Evolutionary conservation across 1,140 invertebrate genomes (phyloP).

Genomic region (Anoplophora glabripennis): DNA sequence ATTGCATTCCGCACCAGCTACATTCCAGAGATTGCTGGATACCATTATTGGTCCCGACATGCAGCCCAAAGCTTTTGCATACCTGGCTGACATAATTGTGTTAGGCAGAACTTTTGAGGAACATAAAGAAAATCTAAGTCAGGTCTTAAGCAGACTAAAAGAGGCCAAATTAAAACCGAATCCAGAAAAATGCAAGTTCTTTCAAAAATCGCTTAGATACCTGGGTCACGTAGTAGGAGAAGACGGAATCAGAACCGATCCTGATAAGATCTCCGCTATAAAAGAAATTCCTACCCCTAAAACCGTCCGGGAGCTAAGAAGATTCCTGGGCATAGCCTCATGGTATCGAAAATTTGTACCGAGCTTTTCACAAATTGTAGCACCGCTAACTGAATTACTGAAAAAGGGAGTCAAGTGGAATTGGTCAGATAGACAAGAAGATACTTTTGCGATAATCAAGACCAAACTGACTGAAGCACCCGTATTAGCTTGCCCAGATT

Average conservation of each 20-base stretch:
- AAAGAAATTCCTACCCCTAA: constrained; percentile 30
- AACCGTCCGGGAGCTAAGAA: constrained; percentile 36
- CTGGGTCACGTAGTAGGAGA: constrained; percentile 1
- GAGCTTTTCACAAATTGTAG: constrained; percentile 35
- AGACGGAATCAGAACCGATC: constrained; percentile 11
- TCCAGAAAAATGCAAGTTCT: not conserved
- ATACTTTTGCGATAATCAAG: constrained; percentile 1
- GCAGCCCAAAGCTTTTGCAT: constrained; percentile 31
- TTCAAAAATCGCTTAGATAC: not conserved
- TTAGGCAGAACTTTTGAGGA: too few relatives aligned
- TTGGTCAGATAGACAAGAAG: not conserved
- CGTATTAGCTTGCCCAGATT: not conserved
- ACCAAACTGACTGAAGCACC: not conserved
- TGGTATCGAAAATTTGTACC: constrained; percentile 18
- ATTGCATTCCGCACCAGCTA: constrained; percentile 43
- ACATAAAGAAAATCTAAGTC: not conserved
- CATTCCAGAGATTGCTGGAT: constrained; percentile 47
- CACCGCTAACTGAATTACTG: constrained; percentile 42
- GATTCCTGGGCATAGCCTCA: constrained; percentile 6
- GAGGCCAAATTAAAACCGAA: not conserved
- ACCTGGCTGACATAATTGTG: constrained; percentile 42
- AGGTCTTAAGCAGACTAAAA: not conserved
- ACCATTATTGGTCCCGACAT: constrained; percentile 18
- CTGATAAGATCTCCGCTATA: constrained; percentile 27
- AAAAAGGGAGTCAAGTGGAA: too few relatives aligned